Evolutionary conservation across 2,888 invertebrate species (phyloP), one percentile per base, ranked within the genome.

Genomic region (Oeneis ivallda): DNA sequence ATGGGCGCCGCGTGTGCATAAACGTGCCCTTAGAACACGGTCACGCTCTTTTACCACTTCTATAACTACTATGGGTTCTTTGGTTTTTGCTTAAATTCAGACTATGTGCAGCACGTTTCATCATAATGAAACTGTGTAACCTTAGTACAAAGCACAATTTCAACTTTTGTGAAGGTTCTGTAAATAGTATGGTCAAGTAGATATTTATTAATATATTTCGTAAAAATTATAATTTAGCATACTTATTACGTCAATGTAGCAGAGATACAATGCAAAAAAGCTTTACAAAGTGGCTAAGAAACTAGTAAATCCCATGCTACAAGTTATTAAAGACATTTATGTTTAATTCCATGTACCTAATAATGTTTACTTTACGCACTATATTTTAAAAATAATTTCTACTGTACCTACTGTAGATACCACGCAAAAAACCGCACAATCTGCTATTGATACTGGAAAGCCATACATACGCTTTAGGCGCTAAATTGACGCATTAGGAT

Each of bases 401-500:
- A 74, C 81, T 47, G 81, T 86, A 67, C 80, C 85, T 56, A 80
- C 84, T 60, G 72, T 83, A 71, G 81, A 84, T 68, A 73, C 76
- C 32, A 79, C 82, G 41, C 71, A 77, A 74, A 78, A 75, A 59
- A 79, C 80, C 19, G 82, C 82, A 2, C 70, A 81, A 63, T 77
- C 81, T 39, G 82, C 83, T 62, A 72, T 84, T 41, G 83, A 85
- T 47, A 78, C 82, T 26, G 82, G 81, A 64, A 84, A 83, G 69
- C 68, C 75, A 13, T 83, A 84, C 75, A 13, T 83, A 84, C 72
- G 80, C 77, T 69, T 78, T 81, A 70, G 79, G 76, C 43, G 82
- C 85, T 56, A 85, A 83, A 76, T 5, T 34, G 41, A 11, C 11
- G 41, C 41, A 10, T 0, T 56, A 34, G 32, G 32, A 1, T 19